phyloP scores from a whole-genome alignment of 2,113 vertebrate genomes.

The cattle (Bos taurus) region ARS-UCD2.0 NC_037336.1:13249501-13250000 shows the following conservation, averaged over 20 bases:
- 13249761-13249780: background rate
- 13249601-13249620: background rate
- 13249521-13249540: background rate
- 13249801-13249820: background rate
- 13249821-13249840: background rate
- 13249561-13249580: background rate
- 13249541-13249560: background rate
- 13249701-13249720: background rate
- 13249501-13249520: background rate
- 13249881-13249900: background rate
- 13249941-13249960: background rate
- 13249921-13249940: background rate
- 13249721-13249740: background rate
- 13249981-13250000: background rate
- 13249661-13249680: background rate
- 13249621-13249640: background rate
- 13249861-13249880: background rate
- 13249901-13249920: background rate
- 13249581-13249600: background rate
- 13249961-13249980: background rate
- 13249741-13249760: background rate
- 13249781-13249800: background rate
- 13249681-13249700: background rate
- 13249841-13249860: background rate
- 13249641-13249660: background rate